Evolutionary conservation across 2,113 vertebrate species (phyloP).

Genomic region (Tachycineta bicolor): DNA sequence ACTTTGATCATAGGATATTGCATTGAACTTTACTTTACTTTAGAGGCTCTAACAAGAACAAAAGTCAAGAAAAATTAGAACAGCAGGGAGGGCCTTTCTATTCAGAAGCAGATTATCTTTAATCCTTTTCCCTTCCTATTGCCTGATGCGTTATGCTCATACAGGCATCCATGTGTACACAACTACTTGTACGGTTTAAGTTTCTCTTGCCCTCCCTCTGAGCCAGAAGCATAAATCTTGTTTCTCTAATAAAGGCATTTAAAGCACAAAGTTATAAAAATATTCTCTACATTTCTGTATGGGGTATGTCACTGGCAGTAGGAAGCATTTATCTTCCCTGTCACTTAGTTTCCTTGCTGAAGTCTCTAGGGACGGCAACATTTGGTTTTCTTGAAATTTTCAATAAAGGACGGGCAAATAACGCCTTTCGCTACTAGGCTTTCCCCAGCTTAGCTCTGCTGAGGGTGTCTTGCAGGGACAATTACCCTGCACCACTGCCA

Average conservation of each 20-base stretch:
- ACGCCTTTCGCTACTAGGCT: conserved; percentile 34
- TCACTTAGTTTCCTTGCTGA: conserved; percentile 44
- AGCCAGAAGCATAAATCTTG: conserved; percentile 75
- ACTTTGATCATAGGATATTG: conserved; percentile 4
- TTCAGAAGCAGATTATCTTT: conserved; percentile 35
- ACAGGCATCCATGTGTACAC: not conserved
- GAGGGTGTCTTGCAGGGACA: conserved; percentile 62
- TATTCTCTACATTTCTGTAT: conserved; percentile 70
- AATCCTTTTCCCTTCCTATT: conserved; percentile 11
- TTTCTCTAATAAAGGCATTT: conserved; percentile 71
- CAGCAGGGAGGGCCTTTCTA: not conserved
- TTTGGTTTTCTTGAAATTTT: conserved; percentile 75
- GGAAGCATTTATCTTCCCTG: conserved; percentile 82
- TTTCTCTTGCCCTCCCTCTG: conserved; percentile 43
- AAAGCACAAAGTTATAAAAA: conserved; percentile 79
- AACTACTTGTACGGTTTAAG: conserved; percentile 11
- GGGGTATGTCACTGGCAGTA: conserved; percentile 69
- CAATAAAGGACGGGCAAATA: conserved; percentile 75
- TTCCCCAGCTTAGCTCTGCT: conserved; percentile 15
- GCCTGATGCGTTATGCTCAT: not conserved
- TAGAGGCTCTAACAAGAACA: not conserved
- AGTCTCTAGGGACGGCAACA: conserved; percentile 50
- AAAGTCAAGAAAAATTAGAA: conserved; percentile 45
- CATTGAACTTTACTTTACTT: not conserved
- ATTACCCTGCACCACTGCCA: conserved; percentile 32